phyloP scores from a whole-genome alignment of 2,888 invertebrate species.

The Perdita meconis region DNA sequence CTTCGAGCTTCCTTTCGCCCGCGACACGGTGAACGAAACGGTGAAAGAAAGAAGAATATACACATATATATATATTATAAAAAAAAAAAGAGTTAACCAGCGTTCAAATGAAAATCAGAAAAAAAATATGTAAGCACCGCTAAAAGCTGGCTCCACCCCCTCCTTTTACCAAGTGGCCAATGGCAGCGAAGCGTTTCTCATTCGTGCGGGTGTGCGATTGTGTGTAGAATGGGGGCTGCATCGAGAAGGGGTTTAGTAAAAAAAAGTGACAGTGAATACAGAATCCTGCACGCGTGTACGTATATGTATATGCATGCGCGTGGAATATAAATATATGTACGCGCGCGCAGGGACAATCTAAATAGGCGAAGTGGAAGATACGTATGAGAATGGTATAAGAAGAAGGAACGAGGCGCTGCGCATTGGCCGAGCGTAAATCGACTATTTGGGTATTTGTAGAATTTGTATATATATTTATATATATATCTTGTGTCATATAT shows the following conservation, averaged over 20 bases:
- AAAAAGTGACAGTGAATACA: conserved; percentile 29
- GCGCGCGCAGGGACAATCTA: conserved; percentile 13
- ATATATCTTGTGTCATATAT: conserved; percentile 56
- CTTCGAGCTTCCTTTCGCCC: conserved; percentile 15
- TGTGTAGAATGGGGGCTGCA: conserved; percentile 29
- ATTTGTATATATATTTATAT: conserved; percentile 49
- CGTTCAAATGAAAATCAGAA: conserved; percentile 75
- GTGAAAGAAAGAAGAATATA: not conserved
- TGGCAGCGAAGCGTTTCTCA: conserved; percentile 81
- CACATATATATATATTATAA: not conserved
- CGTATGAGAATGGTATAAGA: conserved; percentile 34
- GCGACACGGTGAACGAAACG: conserved; percentile 63
- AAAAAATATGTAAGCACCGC: conserved; percentile 79
- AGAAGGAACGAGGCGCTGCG: conserved; percentile 76
- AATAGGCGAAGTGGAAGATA: conserved; percentile 25
- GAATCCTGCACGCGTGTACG: conserved; percentile 1
- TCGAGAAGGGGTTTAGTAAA: conserved; percentile 26
- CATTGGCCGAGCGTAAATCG: conserved; percentile 79
- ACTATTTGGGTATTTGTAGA: conserved; percentile 51
- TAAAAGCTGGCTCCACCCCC: conserved; percentile 84
- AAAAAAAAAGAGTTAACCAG: conserved; percentile 72
- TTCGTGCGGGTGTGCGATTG: conserved; percentile 59
- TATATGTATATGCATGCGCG: not conserved
- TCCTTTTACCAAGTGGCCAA: conserved; percentile 83
- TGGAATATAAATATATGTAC: not conserved